A percentile compares a stretch with the other conserved stretches of the same genome.
These are phyloP conservation scores for Noctua janthe DNA, from an alignment of 2,888 invertebrate species.

Conservation along the genomic window DNA sequence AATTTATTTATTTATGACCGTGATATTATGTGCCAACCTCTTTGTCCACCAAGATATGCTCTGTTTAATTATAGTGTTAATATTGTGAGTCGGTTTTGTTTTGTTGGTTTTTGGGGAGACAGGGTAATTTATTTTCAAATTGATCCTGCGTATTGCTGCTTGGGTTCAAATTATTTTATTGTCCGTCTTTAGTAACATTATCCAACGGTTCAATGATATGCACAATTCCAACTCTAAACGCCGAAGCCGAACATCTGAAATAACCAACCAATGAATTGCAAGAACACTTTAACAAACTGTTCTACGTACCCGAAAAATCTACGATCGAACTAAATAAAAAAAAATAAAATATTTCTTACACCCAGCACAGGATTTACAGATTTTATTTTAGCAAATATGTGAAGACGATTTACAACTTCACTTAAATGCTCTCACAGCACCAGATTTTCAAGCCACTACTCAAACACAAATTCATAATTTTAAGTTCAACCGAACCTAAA, in stretches of 20 bases:
- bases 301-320: neutral
- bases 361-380: neutral
- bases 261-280: neutral
- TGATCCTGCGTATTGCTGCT: neutral
- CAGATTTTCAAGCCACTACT: slow-evolving; percentile 16
- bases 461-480: slow-evolving; percentile 44
- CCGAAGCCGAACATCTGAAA: neutral
- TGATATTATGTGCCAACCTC: slow-evolving; percentile 50
- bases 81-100: slow-evolving; percentile 25
- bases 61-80: slow-evolving; percentile 54
- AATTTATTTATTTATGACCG: slow-evolving; percentile 79
- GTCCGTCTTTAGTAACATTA: neutral
- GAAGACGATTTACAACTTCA: slow-evolving; percentile 26
- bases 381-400: slow-evolving; percentile 25
- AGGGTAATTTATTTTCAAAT: neutral
- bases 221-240: neutral
- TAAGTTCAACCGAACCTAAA: slow-evolving; percentile 46
- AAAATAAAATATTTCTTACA: neutral
- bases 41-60: slow-evolving; percentile 54
- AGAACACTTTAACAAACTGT: neutral
- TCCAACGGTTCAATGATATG: neutral
- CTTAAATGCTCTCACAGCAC: slow-evolving; percentile 6
- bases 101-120: neutral
- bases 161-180: neutral
- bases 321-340: neutral